These are phyloP conservation scores for Carlito syrichta DNA, from an alignment of 2,113 vertebrate species.

Conservation along the genomic window DNA sequence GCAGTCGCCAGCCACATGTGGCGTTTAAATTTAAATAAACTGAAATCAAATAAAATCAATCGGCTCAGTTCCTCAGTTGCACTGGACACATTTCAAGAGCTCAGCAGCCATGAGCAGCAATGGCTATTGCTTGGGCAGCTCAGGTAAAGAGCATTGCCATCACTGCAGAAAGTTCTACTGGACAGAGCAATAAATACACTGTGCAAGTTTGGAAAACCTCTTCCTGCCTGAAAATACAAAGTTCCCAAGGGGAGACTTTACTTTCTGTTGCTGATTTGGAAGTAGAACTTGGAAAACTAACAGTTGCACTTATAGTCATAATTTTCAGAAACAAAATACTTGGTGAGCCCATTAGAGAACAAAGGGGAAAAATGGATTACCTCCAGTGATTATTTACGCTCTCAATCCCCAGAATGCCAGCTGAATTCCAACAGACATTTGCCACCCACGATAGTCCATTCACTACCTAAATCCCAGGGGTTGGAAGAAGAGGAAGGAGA, in stretches of 20 bases:
- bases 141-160: too few species aligned
- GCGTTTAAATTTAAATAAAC: background rate
- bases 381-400: background rate
- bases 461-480: too few species aligned
- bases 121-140: background rate
- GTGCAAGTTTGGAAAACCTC: background rate
- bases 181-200: background rate
- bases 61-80: background rate
- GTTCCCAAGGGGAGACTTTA: background rate
- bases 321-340: background rate
- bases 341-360: background rate
- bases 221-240: background rate
- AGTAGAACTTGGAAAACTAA: background rate
- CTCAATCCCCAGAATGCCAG: background rate
- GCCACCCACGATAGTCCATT: too few species aligned
- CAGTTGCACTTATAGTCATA: too few species aligned
- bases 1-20: background rate
- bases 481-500: background rate
- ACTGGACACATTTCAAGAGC: background rate
- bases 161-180: background rate
- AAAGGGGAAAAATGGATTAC: background rate
- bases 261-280: background rate
- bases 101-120: rapidly evolving
- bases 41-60: background rate
- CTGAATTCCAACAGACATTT: background rate